These are phyloP conservation scores for Watersipora subatra DNA, from an alignment of 1,140 invertebrate genomes.

Conservation along the genomic window DNA sequence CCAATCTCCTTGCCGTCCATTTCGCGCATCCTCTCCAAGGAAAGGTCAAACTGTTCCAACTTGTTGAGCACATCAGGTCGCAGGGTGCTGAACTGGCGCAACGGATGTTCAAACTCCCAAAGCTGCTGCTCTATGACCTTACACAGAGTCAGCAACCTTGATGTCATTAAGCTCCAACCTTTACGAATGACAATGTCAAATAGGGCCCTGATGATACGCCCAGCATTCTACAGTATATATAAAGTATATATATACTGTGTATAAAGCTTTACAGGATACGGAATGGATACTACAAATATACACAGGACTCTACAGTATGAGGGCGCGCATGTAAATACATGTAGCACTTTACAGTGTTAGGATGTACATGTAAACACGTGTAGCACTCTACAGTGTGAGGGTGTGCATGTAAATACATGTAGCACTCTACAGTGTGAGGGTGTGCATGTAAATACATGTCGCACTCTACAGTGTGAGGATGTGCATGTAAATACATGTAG, in stretches of 20 bases:
- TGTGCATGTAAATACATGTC: too few relatives aligned
- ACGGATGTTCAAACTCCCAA: constrained; percentile 73
- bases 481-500: too few relatives aligned
- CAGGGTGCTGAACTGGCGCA: constrained; percentile 73
- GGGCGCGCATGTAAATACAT: too few relatives aligned
- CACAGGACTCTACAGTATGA: too few relatives aligned
- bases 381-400: too few relatives aligned
- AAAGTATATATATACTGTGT: too few relatives aligned
- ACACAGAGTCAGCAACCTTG: constrained; percentile 58
- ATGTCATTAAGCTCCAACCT: constrained; percentile 76
- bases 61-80: constrained; percentile 63
- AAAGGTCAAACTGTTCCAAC: constrained; percentile 61
- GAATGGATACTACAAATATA: too few relatives aligned
- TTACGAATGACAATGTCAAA: constrained; percentile 84
- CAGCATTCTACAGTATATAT: constrained; percentile 58
- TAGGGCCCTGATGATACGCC: constrained; percentile 72
- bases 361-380: too few relatives aligned
- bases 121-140: constrained; percentile 64
- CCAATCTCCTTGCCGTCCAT: constrained; percentile 76
- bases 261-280: constrained; percentile 5
- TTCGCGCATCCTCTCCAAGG: constrained; percentile 62
- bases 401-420: too few relatives aligned
- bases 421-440: too few relatives aligned
- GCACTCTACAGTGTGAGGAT: too few relatives aligned
- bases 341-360: too few relatives aligned